Base-by-base conservation (phyloP, 2,888 invertebrate genomes). In the Drosophila gaucha region DNA sequence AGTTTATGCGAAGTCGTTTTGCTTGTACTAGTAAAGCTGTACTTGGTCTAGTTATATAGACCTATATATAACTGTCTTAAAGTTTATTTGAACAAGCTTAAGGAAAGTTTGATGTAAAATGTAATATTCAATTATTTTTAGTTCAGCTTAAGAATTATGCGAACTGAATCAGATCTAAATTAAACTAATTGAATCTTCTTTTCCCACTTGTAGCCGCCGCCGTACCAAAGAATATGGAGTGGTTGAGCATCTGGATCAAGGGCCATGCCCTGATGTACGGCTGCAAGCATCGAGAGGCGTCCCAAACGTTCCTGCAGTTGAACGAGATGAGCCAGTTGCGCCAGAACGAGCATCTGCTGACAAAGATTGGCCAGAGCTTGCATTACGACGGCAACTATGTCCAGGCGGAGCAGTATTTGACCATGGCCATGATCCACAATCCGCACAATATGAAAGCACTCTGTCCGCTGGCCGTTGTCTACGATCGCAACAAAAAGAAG, bases 321-420 rank as follows among this genome's bases (percentile, higher is more conserved):
- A 96, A 96, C 88, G 93, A 94, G 71, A 93, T 93, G 51, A 93
- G 94, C 35, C 91, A 93, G 47, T 91, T 96, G 31, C 93, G 94
- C 69, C 94, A 95, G 86, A 96, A 96, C 90, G 93, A 94, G 33
- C 93, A 94, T 68, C 90, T 96, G 36, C 91, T 96, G 58, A 93
- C 94, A 1, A 93, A 94, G 44, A 94, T 96, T 86, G 96, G 96
- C 0, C 94, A 95, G 89, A 94, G 95, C 54, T 94, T 95, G 80
- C 95, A 95, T 88, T 95, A 94, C 78, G 93, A 94, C 74, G 96
- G 96, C 6, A 95, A 96, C 77, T 94, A 94, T 74, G 92, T 93
- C 36, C 94, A 94, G 80, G 95, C 96, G 0, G 91, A 95, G 41
- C 78, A 84, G 22, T 91, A 88, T 70, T 59, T 90, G 9, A 88